phyloP scores from a whole-genome alignment of 2,113 vertebrate species.

The Grantiella picta region DNA sequence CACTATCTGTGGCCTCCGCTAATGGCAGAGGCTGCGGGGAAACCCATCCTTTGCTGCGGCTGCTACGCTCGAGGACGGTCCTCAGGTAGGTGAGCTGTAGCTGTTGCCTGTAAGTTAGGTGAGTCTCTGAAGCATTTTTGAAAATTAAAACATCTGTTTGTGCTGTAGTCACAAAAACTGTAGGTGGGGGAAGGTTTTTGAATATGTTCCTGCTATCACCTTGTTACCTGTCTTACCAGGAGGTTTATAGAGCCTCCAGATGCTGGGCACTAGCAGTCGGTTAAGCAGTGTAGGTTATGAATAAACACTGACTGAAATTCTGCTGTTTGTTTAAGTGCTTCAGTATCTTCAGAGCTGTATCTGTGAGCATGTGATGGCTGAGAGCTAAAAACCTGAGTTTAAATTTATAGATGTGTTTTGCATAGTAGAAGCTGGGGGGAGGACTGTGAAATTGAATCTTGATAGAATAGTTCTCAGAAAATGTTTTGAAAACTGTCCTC shows the following conservation, averaged over 20 bases:
- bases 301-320: background rate
- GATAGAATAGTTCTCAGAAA: background rate
- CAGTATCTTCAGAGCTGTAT: background rate
- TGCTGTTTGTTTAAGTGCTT: background rate
- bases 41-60: constrained; percentile 1
- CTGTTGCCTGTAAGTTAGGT: background rate
- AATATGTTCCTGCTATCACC: background rate
- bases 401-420: background rate
- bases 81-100: constrained; percentile 52
- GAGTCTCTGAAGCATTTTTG: background rate
- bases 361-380: background rate
- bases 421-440: background rate
- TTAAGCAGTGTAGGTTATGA: background rate
- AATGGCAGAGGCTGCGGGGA: constrained; percentile 49
- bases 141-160: background rate
- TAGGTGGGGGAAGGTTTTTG: background rate
- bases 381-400: background rate
- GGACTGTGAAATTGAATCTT: background rate
- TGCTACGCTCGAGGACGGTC: constrained; percentile 25
- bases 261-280: fast-evolving
- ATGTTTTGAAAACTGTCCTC: background rate
- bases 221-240: background rate
- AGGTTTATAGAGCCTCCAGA: background rate
- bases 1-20: constrained; percentile 52
- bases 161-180: background rate